phyloP scores from a whole-genome alignment of 2,888 invertebrate species.

The Cerceris ruficornis region DNA sequence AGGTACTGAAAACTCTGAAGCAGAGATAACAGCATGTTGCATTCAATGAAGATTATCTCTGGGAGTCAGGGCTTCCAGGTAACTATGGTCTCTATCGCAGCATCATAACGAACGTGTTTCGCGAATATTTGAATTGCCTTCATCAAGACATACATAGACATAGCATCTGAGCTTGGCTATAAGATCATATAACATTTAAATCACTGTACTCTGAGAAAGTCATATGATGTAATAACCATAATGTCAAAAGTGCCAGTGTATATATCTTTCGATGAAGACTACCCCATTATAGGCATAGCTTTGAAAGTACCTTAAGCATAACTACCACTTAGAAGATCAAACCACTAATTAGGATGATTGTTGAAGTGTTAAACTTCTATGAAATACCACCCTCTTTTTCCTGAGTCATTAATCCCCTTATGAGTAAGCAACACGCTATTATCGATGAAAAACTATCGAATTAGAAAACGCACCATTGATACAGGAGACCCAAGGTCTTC shows the following conservation, averaged over 20 bases:
- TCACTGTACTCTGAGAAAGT: slow-evolving; percentile 4
- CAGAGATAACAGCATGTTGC: slow-evolving; percentile 75
- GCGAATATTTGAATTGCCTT: slow-evolving; percentile 13
- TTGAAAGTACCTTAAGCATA: slow-evolving; percentile 9
- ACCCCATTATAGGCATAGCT: slow-evolving; percentile 8
- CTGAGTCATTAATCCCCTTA: slow-evolving; percentile 28
- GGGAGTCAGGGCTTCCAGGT: slow-evolving; percentile 16
- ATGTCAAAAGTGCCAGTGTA: slow-evolving; percentile 5
- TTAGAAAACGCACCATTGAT: slow-evolving; percentile 66
- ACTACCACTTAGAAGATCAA: slow-evolving; percentile 20
- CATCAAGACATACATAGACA: slow-evolving; percentile 16
- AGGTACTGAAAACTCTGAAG: slow-evolving; percentile 71
- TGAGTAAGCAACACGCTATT: slow-evolving; percentile 65
- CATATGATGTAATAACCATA: slow-evolving; percentile 18
- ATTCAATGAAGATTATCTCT: slow-evolving; percentile 30
- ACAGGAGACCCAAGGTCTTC: slow-evolving; percentile 66
- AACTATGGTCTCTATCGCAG: slow-evolving; percentile 9
- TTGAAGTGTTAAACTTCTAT: slow-evolving; percentile 24
- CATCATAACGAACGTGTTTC: slow-evolving; percentile 8
- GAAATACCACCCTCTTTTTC: slow-evolving; percentile 10
- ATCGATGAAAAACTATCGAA: slow-evolving; percentile 54
- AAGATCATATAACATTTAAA: slow-evolving; percentile 4
- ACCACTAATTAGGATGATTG: slow-evolving; percentile 20
- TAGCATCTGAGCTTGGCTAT: slow-evolving; percentile 6
- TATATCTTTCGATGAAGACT: slow-evolving; percentile 18